Conservation (phyloP, 2,113 vertebrate species). For the Geothlypis trichas region DNA sequence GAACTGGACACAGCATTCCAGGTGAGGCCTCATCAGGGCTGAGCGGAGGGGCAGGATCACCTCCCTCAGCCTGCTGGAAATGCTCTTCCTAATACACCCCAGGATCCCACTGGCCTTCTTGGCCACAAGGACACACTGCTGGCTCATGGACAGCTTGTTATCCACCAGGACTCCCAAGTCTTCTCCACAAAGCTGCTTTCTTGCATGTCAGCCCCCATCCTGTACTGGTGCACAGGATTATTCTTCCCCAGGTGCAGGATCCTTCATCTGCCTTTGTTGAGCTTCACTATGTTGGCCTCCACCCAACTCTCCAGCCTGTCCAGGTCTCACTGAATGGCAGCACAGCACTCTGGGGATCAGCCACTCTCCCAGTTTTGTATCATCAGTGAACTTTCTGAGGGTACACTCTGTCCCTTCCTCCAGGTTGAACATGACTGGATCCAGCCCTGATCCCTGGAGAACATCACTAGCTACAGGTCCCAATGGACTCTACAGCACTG, state of each 20-base stretch:
- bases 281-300: neutral
- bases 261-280: neutral
- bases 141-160: neutral
- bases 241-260: neutral
- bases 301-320: neutral
- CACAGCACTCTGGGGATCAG: neutral
- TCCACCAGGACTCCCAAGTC: neutral
- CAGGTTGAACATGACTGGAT: neutral
- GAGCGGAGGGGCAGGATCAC: neutral
- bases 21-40: neutral
- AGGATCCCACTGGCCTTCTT: neutral
- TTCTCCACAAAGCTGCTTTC: neutral
- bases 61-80: fast-evolving
- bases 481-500: neutral
- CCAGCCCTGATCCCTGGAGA: neutral
- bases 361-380: neutral
- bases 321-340: neutral
- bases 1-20: neutral
- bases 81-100: neutral
- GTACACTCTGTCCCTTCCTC: neutral
- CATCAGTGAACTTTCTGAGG: neutral
- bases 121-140: neutral
- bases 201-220: neutral
- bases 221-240: fast-evolving
- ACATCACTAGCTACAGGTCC: neutral